Evolutionary conservation across 2,797 vertebrate genomes (phyloP), one percentile per base, ranked within the genome.

Genomic region (Microctenopoma stevenorrisi): DNA sequence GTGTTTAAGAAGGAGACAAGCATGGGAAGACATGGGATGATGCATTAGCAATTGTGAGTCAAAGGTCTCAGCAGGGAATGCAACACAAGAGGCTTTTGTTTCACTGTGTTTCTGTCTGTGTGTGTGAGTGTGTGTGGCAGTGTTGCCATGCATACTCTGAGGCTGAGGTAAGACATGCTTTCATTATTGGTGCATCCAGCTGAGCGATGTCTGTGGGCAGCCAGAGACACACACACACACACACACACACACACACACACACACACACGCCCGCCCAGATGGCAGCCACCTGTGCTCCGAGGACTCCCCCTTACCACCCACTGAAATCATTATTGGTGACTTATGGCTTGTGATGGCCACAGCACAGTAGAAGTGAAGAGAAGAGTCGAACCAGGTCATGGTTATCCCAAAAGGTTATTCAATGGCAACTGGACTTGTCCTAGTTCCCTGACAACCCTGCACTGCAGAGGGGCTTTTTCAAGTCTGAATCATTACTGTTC

Each of bases 201-300:
- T 85, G 80, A 71, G 79, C 53, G 4, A 49, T 11, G 72, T 60
- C 64, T 72, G 78, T 54, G 63, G 69, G 28, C 7, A 7, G 42
- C 38, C 65, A 54, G 73, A 69, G 26, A 61, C 51, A 72, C 72
- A 73, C 72, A 72, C 72, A 73, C 72, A 71, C 51, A 69, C 50
- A 71, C 51, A 61, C 51, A 72, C 72, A 73, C 72, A 72, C 72
- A 73, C 72, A 71, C 51, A 71, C 51, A 61, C 51, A 72, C 72
- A 73, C 72, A 72, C 72, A 73, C 72, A 71, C 51, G 18, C 18
- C 18, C 18, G 13, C 33, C 55, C 88, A 90, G 78, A 82, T 84
- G 85, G 85, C 60, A 63, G 81, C 87, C 88, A 90, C 87, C 88
- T 89, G 87, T 81, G 73, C 65, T 64, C 53, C 0, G 68, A 85